phyloP scores from a whole-genome alignment of 2,797 vertebrate species.

The Orestias chungarensis region DNA sequence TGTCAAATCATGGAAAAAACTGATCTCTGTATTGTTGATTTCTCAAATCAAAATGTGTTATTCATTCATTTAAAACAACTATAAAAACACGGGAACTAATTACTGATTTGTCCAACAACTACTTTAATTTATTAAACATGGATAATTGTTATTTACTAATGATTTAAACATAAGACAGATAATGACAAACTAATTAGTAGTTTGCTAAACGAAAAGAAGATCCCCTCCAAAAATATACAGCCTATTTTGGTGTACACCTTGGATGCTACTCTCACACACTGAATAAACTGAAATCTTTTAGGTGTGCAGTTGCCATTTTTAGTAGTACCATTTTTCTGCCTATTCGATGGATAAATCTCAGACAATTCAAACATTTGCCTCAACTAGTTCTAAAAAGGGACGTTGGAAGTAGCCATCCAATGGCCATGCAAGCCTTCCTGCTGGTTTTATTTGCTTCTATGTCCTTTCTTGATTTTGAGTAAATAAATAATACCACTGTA shows the following conservation, averaged over 20 bases:
- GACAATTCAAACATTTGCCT: not conserved
- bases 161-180: too few species aligned
- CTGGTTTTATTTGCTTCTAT: not conserved
- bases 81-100: not conserved
- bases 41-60: too few species aligned
- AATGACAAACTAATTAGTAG: too few species aligned
- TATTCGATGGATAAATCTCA: not conserved
- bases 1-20: not conserved
- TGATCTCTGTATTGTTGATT: too few species aligned
- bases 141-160: not conserved
- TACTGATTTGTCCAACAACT: not conserved
- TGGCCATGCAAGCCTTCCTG: not conserved
- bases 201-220: too few species aligned
- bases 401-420: not conserved
- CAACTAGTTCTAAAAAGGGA: not conserved
- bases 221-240: not conserved
- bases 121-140: too few species aligned
- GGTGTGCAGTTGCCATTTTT: too few species aligned
- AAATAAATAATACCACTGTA: too few species aligned
- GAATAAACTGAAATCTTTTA: too few species aligned
- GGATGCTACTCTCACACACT: too few species aligned
- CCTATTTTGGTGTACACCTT: not conserved
- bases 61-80: too few species aligned
- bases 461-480: too few species aligned
- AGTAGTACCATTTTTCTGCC: not conserved